Conservation (phyloP, 2,113 vertebrate genomes). For the Laterallus jamaicensis region DNA sequence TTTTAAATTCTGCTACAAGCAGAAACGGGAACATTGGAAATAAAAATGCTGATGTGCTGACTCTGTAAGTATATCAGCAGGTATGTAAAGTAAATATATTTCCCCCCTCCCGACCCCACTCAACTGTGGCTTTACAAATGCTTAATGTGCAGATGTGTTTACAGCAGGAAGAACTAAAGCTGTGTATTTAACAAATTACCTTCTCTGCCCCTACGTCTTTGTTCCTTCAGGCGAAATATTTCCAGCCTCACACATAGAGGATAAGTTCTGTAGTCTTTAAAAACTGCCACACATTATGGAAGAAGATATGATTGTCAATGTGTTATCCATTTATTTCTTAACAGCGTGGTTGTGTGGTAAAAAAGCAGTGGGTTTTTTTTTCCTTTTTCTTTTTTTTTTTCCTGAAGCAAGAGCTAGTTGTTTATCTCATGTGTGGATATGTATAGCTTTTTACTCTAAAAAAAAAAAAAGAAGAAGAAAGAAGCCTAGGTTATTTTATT, state of each 20-base stretch:
- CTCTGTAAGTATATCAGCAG: not conserved
- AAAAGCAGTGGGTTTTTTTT: not conserved
- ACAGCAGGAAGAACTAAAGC: not conserved
- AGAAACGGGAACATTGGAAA: not conserved
- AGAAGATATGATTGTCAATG: not conserved
- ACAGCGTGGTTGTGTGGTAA: not conserved
- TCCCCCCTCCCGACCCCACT: no score
- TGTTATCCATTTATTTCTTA: not conserved
- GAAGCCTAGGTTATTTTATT: not conserved
- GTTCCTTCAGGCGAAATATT: not conserved
- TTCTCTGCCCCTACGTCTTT: not conserved
- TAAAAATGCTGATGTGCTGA: not conserved
- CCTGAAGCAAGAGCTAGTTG: not conserved
- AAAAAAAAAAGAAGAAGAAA: not conserved
- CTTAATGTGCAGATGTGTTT: not conserved
- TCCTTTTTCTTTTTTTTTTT: not conserved
- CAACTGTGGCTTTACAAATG: not conserved
- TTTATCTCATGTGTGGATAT: not conserved
- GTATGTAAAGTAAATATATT: not conserved
- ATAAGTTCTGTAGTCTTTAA: not conserved
- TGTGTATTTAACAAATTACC: not conserved
- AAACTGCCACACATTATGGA: not conserved
- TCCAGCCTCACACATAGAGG: not conserved
- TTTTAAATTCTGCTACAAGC: not conserved
- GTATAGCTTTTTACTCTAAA: not conserved